These are phyloP conservation scores for Remorina albescens DNA, from an alignment of 2,797 vertebrate species.

Conservation along the genomic window DNA sequence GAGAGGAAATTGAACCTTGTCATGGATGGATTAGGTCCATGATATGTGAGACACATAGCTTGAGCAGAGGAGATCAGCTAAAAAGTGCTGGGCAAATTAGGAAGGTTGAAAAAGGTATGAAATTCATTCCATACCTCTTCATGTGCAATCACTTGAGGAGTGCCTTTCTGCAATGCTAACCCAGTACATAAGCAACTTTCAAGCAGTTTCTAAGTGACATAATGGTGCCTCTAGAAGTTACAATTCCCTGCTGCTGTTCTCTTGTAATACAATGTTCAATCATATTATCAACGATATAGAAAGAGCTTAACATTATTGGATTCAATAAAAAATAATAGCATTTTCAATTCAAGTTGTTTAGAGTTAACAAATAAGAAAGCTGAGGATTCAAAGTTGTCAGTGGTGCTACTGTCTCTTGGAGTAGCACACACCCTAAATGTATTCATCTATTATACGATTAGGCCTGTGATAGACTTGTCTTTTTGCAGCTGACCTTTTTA, in stretches of 20 bases:
- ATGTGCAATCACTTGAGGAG: conserved; percentile 88
- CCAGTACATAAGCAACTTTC: conserved; percentile 74
- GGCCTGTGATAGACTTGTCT: conserved; percentile 26
- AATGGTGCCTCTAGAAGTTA: conserved; percentile 27
- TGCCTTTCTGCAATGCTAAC: conserved; percentile 61
- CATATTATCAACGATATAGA: background rate
- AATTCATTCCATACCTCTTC: conserved; percentile 99
- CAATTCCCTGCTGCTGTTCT: conserved; percentile 12
- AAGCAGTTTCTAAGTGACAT: conserved; percentile 47
- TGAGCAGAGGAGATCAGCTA: conserved; percentile 91
- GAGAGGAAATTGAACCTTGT: conserved; percentile 99
- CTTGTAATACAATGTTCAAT: background rate
- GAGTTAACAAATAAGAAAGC: background rate
- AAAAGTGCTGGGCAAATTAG: conserved; percentile 94
- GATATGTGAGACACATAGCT: conserved; percentile 98
- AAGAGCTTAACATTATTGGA: background rate
- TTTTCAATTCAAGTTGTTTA: conserved; percentile 1
- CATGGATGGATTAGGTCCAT: conserved; percentile 99
- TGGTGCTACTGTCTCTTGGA: background rate
- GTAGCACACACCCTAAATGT: conserved; percentile 7
- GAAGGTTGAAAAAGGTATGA: conserved; percentile 87
- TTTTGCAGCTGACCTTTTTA: conserved; percentile 42
- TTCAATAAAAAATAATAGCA: background rate
- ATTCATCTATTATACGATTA: conserved; percentile 19
- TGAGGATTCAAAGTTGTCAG: background rate